Evolutionary conservation across 2,797 vertebrate genomes (phyloP), one percentile per base, ranked within the genome.

Genomic region (Rhinichthys osculus): DNA sequence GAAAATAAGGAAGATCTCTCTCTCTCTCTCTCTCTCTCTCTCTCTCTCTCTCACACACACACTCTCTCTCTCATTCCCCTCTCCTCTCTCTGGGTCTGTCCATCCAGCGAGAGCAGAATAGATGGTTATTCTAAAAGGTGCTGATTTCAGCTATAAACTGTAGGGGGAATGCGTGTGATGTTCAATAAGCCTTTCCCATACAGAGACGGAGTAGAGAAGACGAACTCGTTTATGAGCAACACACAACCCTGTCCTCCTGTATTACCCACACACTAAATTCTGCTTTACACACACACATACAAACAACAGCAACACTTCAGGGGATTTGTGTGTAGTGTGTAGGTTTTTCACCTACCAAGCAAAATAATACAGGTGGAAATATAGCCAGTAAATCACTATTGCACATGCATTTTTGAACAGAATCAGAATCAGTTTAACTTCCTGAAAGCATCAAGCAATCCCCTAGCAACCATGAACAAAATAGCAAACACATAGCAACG

Each of bases 91-190:
- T 30, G 78, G 83, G 50, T 85, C 62, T 81, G 66, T 79, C 86
- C 85, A 81, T 84, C 84, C 17, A 1, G 73, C 85, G 83, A 72
- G 92, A 92, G 90, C 91, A 93, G 93, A 94, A 94, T 92, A 94
- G 93, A 94, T 93, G 92, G 93, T 92, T 93, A 92, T 92, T 91
- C 91, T 93, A 93, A 94, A 94, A 90, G 92, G 92, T 92, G 88
- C 93, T 90, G 92, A 95, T 94, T 94, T 94, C 94, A 93, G 90
- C 85, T 92, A 90, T 93, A 88, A 94, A 94, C 93, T 91, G 92
- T 90, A 91, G 93, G 88, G 66, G 90, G 91, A 66, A 87, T 92
- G 91, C 88, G 89, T 91, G 76, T 90, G 86, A 87, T 64, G 83
- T 91, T 92, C 88, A 85, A 91, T 93, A 92, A 90, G 74, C 7